These are phyloP conservation scores for Pluvianellus socialis DNA, from an alignment of 2,113 vertebrate genomes.

Conservation along the genomic window DNA sequence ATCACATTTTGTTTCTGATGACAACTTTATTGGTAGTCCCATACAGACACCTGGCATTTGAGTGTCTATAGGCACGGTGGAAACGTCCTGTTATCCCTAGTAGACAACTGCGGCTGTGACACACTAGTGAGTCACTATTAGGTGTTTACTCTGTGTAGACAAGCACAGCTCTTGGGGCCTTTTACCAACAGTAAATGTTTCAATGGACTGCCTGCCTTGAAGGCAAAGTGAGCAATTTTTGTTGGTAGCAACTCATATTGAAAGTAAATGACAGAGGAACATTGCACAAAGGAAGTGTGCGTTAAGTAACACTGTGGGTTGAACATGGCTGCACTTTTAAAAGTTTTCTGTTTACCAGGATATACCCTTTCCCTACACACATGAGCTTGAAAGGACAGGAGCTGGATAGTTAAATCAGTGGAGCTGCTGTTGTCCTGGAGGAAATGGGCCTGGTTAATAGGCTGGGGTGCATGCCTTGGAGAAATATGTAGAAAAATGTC, in stretches of 20 bases:
- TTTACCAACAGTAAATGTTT: background rate
- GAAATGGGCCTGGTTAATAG: constrained; percentile 20
- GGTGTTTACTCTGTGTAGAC: background rate
- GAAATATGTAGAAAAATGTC: constrained; percentile 46
- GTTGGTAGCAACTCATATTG: background rate
- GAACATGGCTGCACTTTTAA: background rate
- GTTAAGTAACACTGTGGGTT: background rate
- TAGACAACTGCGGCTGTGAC: background rate
- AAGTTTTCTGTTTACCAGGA: background rate
- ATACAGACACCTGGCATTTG: background rate
- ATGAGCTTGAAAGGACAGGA: background rate
- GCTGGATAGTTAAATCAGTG: background rate
- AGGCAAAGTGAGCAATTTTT: background rate
- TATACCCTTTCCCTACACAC: background rate
- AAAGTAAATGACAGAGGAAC: background rate
- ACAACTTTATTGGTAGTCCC: background rate
- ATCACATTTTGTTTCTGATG: background rate
- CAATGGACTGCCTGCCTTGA: background rate
- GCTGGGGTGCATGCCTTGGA: constrained; percentile 42
- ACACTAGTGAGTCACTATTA: background rate
- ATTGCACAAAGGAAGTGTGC: background rate
- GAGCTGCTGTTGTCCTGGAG: background rate
- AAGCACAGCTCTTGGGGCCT: background rate
- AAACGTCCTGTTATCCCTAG: background rate
- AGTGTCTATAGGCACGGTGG: background rate